A percentile compares a stretch with the other conserved stretches of the same genome.
Conservation (phyloP, 2,888 invertebrate species). For the Aproaerema taeniolella region DNA sequence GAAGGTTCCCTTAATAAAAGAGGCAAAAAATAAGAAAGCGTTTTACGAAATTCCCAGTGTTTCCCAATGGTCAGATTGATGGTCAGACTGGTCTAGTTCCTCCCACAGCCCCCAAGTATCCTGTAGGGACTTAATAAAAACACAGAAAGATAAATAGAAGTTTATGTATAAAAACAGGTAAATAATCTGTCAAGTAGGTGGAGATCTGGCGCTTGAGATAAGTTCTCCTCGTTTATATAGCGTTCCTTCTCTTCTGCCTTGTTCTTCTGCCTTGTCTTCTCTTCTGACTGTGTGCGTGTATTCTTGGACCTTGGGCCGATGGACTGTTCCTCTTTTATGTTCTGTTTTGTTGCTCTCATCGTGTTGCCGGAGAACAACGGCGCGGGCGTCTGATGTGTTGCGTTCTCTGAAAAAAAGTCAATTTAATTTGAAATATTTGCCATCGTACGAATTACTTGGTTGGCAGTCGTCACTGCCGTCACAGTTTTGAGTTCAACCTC, state of each 20-base stretch:
- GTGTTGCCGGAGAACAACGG: constrained; percentile 53
- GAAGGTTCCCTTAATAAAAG: too few species aligned
- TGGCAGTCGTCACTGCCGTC: too few species aligned
- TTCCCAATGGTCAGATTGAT: too few species aligned
- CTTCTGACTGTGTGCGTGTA: constrained; percentile 17
- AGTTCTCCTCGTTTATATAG: constrained; percentile 89
- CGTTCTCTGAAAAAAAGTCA: constrained; percentile 65
- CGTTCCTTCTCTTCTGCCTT: constrained; percentile 42
- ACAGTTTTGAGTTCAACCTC: too few species aligned
- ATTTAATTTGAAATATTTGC: too few species aligned
- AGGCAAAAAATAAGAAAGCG: too few species aligned
- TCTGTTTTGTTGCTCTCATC: constrained; percentile 73
- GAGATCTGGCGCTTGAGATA: constrained; percentile 84
- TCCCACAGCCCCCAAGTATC: too few species aligned
- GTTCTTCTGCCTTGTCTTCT: constrained; percentile 34
- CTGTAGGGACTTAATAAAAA: too few species aligned
- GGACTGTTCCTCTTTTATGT: constrained; percentile 52
- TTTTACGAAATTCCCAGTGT: too few species aligned
- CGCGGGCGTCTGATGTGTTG: constrained; percentile 65
- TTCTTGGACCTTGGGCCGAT: too few species aligned
- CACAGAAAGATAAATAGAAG: constrained; percentile 60
- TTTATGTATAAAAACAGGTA: constrained; percentile 64
- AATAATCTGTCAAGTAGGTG: constrained; percentile 57
- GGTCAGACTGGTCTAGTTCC: too few species aligned
- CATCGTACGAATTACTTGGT: too few species aligned